Evolutionary conservation across 2,888 invertebrate species (phyloP).

Genomic region (Camptogramma bilineatum): DNA sequence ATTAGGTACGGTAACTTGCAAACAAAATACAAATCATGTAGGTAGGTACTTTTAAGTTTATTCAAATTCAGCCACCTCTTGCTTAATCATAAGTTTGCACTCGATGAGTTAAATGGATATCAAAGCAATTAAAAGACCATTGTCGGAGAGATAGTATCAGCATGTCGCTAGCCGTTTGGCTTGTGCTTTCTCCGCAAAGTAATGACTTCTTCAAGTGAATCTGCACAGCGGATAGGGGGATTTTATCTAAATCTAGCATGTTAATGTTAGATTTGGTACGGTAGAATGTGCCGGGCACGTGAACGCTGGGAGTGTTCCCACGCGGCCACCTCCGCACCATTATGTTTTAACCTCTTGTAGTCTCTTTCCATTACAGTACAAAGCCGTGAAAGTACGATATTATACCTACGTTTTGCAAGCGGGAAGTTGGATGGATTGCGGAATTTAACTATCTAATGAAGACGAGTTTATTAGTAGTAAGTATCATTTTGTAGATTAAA

Average conservation of each 20-base stretch:
- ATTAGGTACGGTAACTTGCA: neutral
- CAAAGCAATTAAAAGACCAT: constrained; percentile 26
- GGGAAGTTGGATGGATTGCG: constrained; percentile 56
- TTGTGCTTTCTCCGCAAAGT: constrained; percentile 52
- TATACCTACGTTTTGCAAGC: constrained; percentile 73
- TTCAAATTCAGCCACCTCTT: neutral
- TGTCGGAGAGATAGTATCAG: constrained; percentile 26
- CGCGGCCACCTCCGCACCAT: constrained; percentile 84
- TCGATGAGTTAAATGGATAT: constrained; percentile 9
- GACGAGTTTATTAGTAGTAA: neutral
- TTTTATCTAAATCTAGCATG: constrained; percentile 78
- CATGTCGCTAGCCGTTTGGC: constrained; percentile 8
- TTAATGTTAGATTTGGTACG: constrained; percentile 80
- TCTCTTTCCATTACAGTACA: constrained; percentile 79
- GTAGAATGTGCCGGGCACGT: constrained; percentile 75
- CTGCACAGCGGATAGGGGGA: constrained; percentile 47
- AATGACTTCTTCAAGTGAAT: constrained; percentile 60
- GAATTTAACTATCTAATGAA: constrained; percentile 45
- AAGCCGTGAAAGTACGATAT: constrained; percentile 78
- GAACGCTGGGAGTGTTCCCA: constrained; percentile 85
- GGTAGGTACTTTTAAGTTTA: neutral
- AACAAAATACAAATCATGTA: neutral
- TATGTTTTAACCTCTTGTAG: constrained; percentile 83
- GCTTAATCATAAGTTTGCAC: constrained; percentile 2
- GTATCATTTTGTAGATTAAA: neutral